Percentiles rank a stretch among this genome's conserved stretches.
Conservation (phyloP, 2,113 vertebrate genomes). For the Gambusia holbrooki region DNA sequence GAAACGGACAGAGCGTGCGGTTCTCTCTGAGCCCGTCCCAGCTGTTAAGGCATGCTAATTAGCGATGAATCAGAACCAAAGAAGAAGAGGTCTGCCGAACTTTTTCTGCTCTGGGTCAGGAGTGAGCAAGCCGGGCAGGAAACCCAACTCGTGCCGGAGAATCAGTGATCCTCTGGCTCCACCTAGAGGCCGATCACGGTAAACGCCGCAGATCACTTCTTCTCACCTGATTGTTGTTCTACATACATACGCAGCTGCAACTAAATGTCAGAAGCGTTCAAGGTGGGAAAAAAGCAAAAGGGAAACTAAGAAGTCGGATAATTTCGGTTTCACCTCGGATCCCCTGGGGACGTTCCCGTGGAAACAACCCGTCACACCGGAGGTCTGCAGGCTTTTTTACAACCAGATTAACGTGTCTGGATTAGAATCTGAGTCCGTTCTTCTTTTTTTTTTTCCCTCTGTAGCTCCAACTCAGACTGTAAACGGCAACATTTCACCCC, state of each 20-base stretch:
- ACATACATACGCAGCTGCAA: background rate
- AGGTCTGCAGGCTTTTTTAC: background rate
- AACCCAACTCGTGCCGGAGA: background rate
- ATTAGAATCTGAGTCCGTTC: background rate
- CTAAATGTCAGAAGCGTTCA: background rate
- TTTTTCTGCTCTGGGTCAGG: conserved; percentile 27
- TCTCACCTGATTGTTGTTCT: no score
- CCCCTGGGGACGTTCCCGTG: background rate
- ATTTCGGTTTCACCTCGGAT: background rate
- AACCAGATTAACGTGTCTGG: background rate
- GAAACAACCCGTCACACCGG: background rate
- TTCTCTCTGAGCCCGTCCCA: no score
- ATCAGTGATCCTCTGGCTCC: conserved; percentile 52
- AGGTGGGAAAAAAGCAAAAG: background rate
- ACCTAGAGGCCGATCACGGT: conserved; percentile 35
- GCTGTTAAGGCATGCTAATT: background rate
- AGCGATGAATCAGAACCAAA: background rate
- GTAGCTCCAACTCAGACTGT: background rate
- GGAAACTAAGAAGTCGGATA: background rate
- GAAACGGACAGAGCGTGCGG: background rate
- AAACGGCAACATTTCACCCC: no score
- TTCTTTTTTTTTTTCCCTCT: background rate
- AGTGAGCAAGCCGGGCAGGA: conserved; percentile 40
- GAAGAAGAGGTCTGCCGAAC: conserved; percentile 17
- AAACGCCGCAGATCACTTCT: background rate